Evolutionary conservation across 2,797 vertebrate genomes (phyloP).

Genomic region (Siniperca undulata): DNA sequence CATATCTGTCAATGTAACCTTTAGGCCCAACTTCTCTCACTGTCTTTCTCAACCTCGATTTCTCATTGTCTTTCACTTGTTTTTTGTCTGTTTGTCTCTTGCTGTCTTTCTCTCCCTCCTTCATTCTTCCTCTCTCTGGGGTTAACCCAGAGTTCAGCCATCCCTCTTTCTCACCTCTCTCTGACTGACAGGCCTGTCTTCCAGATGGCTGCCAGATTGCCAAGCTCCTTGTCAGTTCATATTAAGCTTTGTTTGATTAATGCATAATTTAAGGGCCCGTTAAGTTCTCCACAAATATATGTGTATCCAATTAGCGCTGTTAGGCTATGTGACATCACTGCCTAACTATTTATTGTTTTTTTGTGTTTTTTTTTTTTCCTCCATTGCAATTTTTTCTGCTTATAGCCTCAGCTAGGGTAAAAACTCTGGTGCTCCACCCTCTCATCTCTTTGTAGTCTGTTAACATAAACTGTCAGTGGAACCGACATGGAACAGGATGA

Average conservation of each 20-base stretch:
- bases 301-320: slow-evolving; percentile 74
- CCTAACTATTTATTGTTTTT: slow-evolving; percentile 57
- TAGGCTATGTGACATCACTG: slow-evolving; percentile 67
- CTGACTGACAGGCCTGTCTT: slow-evolving; percentile 80
- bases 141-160: slow-evolving; percentile 71
- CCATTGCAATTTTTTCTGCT: slow-evolving; percentile 26
- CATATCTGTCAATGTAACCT: slow-evolving; percentile 53
- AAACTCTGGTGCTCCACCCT: slow-evolving; percentile 27
- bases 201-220: slow-evolving; percentile 83
- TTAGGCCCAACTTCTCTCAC: slow-evolving; percentile 41
- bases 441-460: slow-evolving; percentile 44
- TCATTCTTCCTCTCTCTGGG: slow-evolving; percentile 23
- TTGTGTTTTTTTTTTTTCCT: slow-evolving; percentile 6
- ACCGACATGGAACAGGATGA: slow-evolving; percentile 62
- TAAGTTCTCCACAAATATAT: slow-evolving; percentile 75
- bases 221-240: slow-evolving; percentile 77
- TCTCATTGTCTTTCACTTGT: slow-evolving; percentile 43
- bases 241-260: slow-evolving; percentile 80
- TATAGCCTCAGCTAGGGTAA: slow-evolving; percentile 30
- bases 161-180: slow-evolving; percentile 76
- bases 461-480: slow-evolving; percentile 69
- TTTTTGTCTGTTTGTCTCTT: slow-evolving; percentile 34
- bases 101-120: slow-evolving; percentile 22
- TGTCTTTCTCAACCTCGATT: slow-evolving; percentile 46
- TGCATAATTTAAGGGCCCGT: slow-evolving; percentile 79